Conservation (phyloP, 2,888 invertebrate species). For the Rhagonycha lutea region DNA sequence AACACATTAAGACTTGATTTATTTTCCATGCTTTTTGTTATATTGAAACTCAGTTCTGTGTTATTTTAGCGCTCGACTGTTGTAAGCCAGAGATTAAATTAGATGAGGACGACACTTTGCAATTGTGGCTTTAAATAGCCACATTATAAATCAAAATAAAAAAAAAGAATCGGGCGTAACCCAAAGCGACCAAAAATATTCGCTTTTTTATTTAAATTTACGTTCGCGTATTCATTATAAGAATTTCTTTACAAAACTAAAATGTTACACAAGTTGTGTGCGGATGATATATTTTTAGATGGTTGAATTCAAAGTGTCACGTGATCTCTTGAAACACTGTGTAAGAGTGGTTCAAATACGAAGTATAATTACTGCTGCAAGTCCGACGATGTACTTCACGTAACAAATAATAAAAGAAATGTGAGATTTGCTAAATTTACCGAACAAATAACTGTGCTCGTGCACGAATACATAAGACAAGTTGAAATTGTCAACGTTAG, state of each 20-base stretch:
- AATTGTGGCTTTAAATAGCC: background rate
- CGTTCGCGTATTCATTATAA: background rate
- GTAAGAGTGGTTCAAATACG: slow-evolving; percentile 12
- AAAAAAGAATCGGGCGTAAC: background rate
- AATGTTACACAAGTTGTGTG: background rate
- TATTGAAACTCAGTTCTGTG: background rate
- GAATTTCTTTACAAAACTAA: background rate
- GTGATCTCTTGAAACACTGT: slow-evolving; percentile 21
- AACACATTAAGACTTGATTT: slow-evolving; percentile 35
- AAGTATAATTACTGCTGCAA: slow-evolving; percentile 20
- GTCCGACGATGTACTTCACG: slow-evolving; percentile 13
- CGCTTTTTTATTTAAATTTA: background rate
- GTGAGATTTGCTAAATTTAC: slow-evolving; percentile 8
- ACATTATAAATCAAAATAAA: background rate
- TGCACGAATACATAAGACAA: background rate
- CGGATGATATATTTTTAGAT: background rate
- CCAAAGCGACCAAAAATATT: background rate
- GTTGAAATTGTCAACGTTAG: background rate
- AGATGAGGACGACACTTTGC: background rate
- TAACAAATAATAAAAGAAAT: slow-evolving; percentile 15
- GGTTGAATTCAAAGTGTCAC: background rate
- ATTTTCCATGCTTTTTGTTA: slow-evolving; percentile 29
- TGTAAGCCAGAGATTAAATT: background rate
- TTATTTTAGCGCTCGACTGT: background rate
- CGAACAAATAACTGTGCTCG: background rate